These are phyloP conservation scores for Patiria pectinifera DNA, from an alignment of 53 echinoderm and acorn worm genomes.

Conservation along the genomic window DNA sequence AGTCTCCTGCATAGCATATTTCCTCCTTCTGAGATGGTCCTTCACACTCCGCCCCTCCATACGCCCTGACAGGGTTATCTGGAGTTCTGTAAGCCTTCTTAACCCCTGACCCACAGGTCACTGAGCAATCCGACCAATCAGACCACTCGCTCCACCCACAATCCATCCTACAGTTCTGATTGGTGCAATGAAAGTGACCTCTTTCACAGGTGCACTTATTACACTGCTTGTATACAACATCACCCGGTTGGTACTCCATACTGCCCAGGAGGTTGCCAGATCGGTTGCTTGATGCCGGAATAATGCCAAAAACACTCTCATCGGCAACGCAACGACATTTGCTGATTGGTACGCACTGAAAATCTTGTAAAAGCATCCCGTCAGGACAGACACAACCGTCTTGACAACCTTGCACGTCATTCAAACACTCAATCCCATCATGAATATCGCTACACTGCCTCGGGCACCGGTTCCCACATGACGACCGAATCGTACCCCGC, in stretches of 20 bases:
- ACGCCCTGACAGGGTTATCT: slow-evolving; percentile 69
- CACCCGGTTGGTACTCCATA: slow-evolving; percentile 49
- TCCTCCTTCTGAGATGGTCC: slow-evolving; percentile 64
- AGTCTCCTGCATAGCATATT: slow-evolving; percentile 72
- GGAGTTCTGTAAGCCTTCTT: slow-evolving; percentile 54
- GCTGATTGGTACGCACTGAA: slow-evolving; percentile 57
- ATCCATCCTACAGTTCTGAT: slow-evolving; percentile 42
- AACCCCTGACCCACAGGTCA: slow-evolving; percentile 78
- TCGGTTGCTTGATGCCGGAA: neutral
- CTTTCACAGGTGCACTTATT: slow-evolving; percentile 63
- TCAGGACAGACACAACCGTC: slow-evolving; percentile 73
- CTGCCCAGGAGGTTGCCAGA: neutral
- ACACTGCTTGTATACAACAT: slow-evolving; percentile 64
- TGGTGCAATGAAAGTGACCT: slow-evolving; percentile 43
- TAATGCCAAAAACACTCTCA: slow-evolving; percentile 3
- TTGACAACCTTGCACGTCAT: slow-evolving; percentile 49
- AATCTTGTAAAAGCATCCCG: slow-evolving; percentile 72
- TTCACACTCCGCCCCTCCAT: slow-evolving; percentile 80
- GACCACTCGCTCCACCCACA: slow-evolving; percentile 86
- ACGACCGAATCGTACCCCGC: slow-evolving; percentile 36
- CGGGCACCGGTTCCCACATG: slow-evolving; percentile 71
- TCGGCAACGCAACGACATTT: slow-evolving; percentile 70
- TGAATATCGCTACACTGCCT: slow-evolving; percentile 68
- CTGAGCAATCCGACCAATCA: slow-evolving; percentile 85
- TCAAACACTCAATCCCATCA: slow-evolving; percentile 54